Conservation (phyloP, 2,888 invertebrate genomes). For the Lacanobia wlatinum region DNA sequence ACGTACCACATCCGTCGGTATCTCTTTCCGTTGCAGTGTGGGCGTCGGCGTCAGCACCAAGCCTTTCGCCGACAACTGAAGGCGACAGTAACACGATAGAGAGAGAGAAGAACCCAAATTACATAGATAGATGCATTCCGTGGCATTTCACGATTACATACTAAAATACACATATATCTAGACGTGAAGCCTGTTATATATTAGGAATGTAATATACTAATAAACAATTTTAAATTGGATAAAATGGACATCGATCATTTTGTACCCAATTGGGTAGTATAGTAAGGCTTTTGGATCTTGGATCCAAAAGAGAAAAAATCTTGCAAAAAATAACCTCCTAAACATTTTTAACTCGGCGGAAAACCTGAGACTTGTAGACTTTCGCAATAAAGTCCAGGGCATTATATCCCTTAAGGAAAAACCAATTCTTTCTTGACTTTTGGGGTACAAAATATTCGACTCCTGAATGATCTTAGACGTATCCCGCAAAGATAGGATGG, state of each 20-base stretch:
- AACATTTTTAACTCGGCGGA: too few species aligned
- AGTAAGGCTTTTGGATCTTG: too few species aligned
- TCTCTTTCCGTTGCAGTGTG: slow-evolving; percentile 80
- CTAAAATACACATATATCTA: slow-evolving; percentile 52
- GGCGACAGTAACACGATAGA: slow-evolving; percentile 77
- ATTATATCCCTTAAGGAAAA: too few species aligned
- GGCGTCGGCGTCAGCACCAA: slow-evolving; percentile 84
- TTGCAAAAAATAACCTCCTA: not conserved
- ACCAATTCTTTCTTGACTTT: not conserved
- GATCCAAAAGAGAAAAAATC: too few species aligned
- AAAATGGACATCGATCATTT: slow-evolving; percentile 20
- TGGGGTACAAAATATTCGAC: slow-evolving; percentile 23
- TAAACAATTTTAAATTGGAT: slow-evolving; percentile 26
- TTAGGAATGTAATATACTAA: slow-evolving; percentile 14
- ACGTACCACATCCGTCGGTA: slow-evolving; percentile 81
- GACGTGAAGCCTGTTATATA: slow-evolving; percentile 32
- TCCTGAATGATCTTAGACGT: slow-evolving; percentile 7
- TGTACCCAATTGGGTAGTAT: slow-evolving; percentile 27
- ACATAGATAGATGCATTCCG: slow-evolving; percentile 41
- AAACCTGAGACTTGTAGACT: too few species aligned
- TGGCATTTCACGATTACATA: slow-evolving; percentile 48
- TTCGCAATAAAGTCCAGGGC: too few species aligned
- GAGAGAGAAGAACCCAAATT: slow-evolving; percentile 66
- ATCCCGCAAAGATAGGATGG: slow-evolving; percentile 37
- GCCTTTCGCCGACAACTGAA: slow-evolving; percentile 86